These are phyloP conservation scores for Notolabrus celidotus DNA, from an alignment of 2,797 vertebrate species.

Conservation along the genomic window DNA sequence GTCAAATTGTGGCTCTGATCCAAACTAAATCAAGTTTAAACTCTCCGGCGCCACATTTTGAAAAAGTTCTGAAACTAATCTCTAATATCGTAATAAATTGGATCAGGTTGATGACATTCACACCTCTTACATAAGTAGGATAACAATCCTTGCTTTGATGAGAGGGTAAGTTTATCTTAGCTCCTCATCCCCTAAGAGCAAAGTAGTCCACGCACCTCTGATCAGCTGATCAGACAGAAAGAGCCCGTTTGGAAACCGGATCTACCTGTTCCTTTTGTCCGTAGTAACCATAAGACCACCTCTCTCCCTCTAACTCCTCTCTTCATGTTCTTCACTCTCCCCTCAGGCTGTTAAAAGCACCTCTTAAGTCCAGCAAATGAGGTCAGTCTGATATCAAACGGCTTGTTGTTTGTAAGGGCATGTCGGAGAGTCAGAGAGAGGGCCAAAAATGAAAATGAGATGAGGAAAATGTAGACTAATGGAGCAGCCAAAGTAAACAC, in stretches of 20 bases:
- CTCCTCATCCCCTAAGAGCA: constrained; percentile 33
- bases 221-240: constrained; percentile 62
- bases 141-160: constrained; percentile 13
- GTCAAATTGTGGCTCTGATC: neutral
- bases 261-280: constrained; percentile 66
- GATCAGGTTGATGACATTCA: neutral
- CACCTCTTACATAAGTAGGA: neutral
- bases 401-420: constrained; percentile 44
- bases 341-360: constrained; percentile 35
- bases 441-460: constrained; percentile 46
- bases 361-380: constrained; percentile 50
- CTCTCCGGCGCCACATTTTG: neutral
- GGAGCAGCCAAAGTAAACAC: constrained; percentile 18
- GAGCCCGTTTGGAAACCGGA: constrained; percentile 71
- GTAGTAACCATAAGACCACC: constrained; percentile 70
- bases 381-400: constrained; percentile 52
- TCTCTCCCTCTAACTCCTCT: neutral
- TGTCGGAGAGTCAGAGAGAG: constrained; percentile 7
- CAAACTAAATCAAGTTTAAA: neutral
- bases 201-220: neutral
- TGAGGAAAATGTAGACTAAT: constrained; percentile 39
- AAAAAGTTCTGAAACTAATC: neutral
- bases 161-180: constrained; percentile 44
- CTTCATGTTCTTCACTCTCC: constrained; percentile 4
- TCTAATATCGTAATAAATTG: neutral